A percentile compares a stretch with the other conserved stretches of the same genome.
phyloP scores from a whole-genome alignment of 2,888 invertebrate species.

The Corbicula japonica region DNA sequence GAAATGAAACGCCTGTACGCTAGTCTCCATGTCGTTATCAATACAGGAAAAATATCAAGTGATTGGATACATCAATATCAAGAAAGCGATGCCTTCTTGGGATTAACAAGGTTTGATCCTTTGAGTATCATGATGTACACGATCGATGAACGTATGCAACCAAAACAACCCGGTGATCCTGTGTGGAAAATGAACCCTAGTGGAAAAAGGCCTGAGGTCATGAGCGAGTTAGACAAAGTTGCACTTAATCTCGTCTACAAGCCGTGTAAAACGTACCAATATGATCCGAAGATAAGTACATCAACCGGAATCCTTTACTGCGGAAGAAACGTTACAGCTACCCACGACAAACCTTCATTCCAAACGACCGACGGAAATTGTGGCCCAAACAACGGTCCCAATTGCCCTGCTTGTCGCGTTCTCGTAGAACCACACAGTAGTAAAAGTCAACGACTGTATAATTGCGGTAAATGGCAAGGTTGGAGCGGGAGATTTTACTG shows the following conservation, averaged over 20 bases:
- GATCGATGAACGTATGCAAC: not conserved
- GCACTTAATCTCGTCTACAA: not conserved
- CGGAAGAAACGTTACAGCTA: not conserved
- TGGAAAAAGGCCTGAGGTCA: not conserved
- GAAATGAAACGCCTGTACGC: conserved; percentile 15
- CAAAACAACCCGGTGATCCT: not conserved
- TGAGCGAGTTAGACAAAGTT: conserved; percentile 12
- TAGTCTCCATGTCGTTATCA: not conserved
- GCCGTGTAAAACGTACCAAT: not conserved
- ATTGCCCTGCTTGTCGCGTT: conserved; percentile 6
- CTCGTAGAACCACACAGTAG: not conserved
- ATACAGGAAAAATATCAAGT: not conserved
- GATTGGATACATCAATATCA: conserved; percentile 2
- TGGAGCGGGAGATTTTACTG: conserved; percentile 5
- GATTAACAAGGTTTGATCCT: conserved; percentile 1
- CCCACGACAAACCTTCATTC: not conserved
- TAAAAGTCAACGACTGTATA: not conserved
- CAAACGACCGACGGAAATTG: not conserved
- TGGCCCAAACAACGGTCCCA: conserved; percentile 14
- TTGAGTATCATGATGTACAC: conserved; percentile 13
- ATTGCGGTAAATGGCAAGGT: conserved; percentile 1
- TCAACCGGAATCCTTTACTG: conserved; percentile 3
- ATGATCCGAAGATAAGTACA: not conserved
- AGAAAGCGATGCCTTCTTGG: not conserved
- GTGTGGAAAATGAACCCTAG: not conserved